Conservation (phyloP, 2,113 vertebrate species). For the Egretta garzetta region DNA sequence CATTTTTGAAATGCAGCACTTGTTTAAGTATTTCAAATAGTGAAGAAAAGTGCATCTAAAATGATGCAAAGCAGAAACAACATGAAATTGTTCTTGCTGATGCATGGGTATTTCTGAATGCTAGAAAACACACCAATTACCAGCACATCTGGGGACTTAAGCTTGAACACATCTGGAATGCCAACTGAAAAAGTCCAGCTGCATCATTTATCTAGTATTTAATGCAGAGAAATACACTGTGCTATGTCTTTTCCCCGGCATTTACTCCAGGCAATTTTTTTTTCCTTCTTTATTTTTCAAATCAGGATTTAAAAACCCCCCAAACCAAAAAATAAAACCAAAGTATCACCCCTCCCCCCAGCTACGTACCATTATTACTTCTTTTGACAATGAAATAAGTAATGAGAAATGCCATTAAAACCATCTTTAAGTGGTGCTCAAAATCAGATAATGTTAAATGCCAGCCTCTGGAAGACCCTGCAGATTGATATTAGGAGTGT, state of each 20-base stretch:
- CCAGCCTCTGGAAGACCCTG: neutral
- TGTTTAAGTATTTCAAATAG: neutral
- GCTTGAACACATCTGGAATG: neutral
- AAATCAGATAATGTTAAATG: neutral
- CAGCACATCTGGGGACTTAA: neutral
- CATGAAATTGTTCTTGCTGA: neutral
- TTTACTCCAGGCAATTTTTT: neutral
- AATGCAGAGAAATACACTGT: neutral
- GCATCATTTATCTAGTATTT: neutral
- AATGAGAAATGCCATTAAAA: neutral
- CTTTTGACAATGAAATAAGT: neutral
- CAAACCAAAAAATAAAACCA: too few species aligned
- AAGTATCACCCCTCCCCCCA: neutral
- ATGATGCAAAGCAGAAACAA: neutral
- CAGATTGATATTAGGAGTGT: fast-evolving
- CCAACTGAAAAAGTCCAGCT: neutral
- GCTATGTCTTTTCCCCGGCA: neutral
- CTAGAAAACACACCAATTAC: neutral
- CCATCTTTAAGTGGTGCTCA: neutral
- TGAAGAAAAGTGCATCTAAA: neutral
- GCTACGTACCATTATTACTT: neutral
- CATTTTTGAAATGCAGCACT: neutral
- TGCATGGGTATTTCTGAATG: neutral
- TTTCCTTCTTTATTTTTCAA: neutral
- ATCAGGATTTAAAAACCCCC: neutral